phyloP scores from a whole-genome alignment of 2,888 invertebrate species.

The Lepidocyrtoides sp. region DNA sequence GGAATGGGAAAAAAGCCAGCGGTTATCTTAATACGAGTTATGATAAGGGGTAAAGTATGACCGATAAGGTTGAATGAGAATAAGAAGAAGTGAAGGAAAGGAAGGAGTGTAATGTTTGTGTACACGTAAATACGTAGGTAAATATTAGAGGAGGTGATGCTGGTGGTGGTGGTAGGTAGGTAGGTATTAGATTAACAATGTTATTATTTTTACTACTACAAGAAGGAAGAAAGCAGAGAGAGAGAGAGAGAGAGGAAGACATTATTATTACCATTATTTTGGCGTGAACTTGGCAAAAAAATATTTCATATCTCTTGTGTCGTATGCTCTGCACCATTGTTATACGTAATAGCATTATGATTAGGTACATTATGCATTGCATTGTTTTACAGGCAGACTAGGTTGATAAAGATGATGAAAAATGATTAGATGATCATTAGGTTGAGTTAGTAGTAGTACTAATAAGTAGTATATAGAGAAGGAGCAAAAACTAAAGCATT shows the following conservation, averaged over 20 bases:
- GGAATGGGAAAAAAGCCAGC: constrained; percentile 70
- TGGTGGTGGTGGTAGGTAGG: neutral
- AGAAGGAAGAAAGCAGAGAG: constrained; percentile 14
- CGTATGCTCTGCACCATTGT: constrained; percentile 8
- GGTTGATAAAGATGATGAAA: neutral
- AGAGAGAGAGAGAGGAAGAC: constrained; percentile 5
- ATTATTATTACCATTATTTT: constrained; percentile 51
- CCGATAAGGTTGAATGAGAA: constrained; percentile 62
- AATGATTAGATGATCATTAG: constrained; percentile 16
- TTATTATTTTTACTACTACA: neutral
- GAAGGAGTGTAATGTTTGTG: neutral
- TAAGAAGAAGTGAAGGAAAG: too few relatives aligned
- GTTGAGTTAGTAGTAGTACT: neutral
- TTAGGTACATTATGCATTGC: constrained; percentile 4
- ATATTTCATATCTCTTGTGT: constrained; percentile 57
- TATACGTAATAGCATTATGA: neutral
- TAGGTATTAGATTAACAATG: constrained; percentile 18
- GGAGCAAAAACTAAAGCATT: neutral
- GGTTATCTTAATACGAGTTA: constrained; percentile 75
- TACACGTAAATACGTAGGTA: too few relatives aligned
- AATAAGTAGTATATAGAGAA: neutral
- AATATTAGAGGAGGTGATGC: constrained; percentile 20
- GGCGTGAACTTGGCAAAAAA: constrained; percentile 75
- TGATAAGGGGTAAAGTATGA: constrained; percentile 65
- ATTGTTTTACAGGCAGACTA: neutral